Evolutionary conservation across 1,140 invertebrate species (phyloP).

Genomic region (Tetragonula clypearis): DNA sequence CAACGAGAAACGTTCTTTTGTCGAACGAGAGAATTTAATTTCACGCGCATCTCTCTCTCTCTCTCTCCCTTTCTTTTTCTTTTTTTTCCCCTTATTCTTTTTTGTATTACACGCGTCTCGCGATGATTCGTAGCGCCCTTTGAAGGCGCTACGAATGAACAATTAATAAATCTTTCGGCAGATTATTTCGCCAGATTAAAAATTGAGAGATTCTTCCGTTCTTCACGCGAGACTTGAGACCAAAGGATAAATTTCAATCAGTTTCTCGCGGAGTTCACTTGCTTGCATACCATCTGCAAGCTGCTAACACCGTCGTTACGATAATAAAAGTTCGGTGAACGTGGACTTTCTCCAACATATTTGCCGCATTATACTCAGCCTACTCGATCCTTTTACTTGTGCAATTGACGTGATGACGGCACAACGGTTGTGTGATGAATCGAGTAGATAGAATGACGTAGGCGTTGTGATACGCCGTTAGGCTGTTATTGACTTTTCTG

Average conservation of each 20-base stretch:
- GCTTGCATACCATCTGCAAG: too few species aligned
- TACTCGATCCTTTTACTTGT: not conserved
- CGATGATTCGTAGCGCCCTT: not conserved
- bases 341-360: not conserved
- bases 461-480: not conserved
- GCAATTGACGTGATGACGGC: not conserved
- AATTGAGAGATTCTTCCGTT: not conserved
- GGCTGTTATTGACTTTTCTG: not conserved
- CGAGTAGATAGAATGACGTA: not conserved
- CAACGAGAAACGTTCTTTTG: not conserved
- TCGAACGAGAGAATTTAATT: not conserved
- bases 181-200: not conserved
- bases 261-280: too few species aligned
- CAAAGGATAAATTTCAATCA: not conserved
- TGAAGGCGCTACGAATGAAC: not conserved
- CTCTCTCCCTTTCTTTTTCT: too few species aligned
- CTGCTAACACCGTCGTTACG: too few species aligned
- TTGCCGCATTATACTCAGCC: not conserved
- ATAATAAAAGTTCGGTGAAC: not conserved
- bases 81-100: too few species aligned
- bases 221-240: not conserved
- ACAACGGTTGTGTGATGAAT: not conserved
- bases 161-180: not conserved
- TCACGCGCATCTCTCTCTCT: not conserved
- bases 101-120: too few species aligned